phyloP scores from a whole-genome alignment of 2,888 invertebrate species.

The Hanleya hanleyi region DNA sequence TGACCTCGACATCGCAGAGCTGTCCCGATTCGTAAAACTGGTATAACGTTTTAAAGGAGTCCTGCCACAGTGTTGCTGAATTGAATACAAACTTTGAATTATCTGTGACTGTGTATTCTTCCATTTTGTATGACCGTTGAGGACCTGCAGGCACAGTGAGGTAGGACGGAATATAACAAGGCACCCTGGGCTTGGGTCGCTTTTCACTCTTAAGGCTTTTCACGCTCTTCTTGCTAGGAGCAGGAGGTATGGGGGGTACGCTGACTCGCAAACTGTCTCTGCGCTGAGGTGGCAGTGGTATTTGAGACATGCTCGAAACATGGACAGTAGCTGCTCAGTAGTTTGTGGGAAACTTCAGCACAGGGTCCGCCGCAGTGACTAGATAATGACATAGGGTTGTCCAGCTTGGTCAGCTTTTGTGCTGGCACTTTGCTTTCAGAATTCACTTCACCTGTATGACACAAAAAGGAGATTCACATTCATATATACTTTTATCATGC shows the following conservation, averaged over 20 bases:
- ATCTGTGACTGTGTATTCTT: not conserved
- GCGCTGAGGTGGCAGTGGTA: slow-evolving; percentile 14
- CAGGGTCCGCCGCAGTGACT: no score
- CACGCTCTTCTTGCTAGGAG: slow-evolving; percentile 1
- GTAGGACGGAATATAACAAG: not conserved
- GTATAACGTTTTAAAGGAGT: slow-evolving; percentile 53
- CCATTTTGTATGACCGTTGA: not conserved
- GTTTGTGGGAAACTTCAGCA: no score
- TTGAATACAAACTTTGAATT: slow-evolving; percentile 30
- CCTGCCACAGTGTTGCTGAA: slow-evolving; percentile 43
- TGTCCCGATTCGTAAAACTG: slow-evolving; percentile 60
- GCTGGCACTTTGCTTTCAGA: no score
- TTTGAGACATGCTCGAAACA: slow-evolving; percentile 20
- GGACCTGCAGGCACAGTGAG: not conserved
- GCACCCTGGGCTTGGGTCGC: not conserved
- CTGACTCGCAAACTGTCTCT: slow-evolving; percentile 14
- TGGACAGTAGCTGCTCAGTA: no score
- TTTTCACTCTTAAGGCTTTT: not conserved
- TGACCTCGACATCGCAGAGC: slow-evolving; percentile 72
- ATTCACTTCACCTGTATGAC: no score
- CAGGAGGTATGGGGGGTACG: slow-evolving; percentile 21
- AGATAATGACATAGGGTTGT: no score
- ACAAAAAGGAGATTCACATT: no score
- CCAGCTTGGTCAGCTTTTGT: no score
- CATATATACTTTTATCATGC: no score